Base-by-base conservation (phyloP, 2,797 vertebrate species). In the Nannoperca obscura region DNA sequence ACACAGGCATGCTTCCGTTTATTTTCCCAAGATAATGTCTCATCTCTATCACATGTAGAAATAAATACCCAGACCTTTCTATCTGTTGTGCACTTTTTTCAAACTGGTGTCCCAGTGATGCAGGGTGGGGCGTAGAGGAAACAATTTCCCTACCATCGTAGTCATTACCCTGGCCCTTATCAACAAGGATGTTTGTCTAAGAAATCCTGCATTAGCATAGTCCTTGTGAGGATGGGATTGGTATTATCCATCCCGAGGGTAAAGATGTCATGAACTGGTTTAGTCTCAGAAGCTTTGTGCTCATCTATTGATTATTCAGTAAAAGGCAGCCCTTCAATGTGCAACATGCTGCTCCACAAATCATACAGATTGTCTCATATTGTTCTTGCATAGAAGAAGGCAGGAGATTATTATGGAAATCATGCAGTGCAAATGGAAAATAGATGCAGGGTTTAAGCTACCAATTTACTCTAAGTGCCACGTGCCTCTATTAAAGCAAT, bases 81-180 rank as follows among this genome's bases (percentile, higher is more conserved):
- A 32, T 82, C 52, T 71, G 3, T 22, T 71, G 63, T 55, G 36
- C 55, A 40, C 30, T 34, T 78, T 24, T 38, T 38, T 85, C 71
- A 73, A 78, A 59, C 60, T 55, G 70, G 20, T 80, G 83, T 67
- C 64, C 75, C 79, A 66, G 55, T 19, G 72, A 80, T 81, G 80
- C 49, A 4, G 89, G 90, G 91, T 27, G 85, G 72, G 70, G 79
- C 42, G 0, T 55, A 70, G 65, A 76, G 86, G 78, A 90, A 92
- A 84, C 81, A 50, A 92, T 92, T 92, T 91, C 85, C 82, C 81
- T 57, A 58, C 88, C 88, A 92, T 89, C 91, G 88, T 63, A 68
- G 83, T 87, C 82, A 93, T 94, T 93, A 92, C 58, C 55, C n/a
- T 13, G 3, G 36, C 27, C 68, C 82, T 90, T 92, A 93, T 93